These are phyloP conservation scores for Geococcyx californianus DNA, from an alignment of 2,113 vertebrate genomes.

Conservation along the genomic window DNA sequence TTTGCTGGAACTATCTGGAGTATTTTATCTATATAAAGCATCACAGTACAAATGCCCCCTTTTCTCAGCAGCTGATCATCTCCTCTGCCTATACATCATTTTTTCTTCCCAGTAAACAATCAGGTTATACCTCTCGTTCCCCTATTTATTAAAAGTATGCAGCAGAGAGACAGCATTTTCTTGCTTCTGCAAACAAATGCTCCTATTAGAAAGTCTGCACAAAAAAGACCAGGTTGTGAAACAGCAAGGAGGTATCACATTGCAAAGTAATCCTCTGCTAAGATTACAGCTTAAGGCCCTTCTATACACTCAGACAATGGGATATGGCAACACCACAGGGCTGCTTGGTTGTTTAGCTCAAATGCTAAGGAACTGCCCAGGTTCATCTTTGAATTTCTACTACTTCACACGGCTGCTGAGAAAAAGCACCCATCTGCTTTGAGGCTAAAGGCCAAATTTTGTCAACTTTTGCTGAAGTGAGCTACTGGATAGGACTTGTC, in stretches of 20 bases:
- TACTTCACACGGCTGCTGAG: neutral
- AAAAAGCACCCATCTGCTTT: neutral
- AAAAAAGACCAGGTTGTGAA: neutral
- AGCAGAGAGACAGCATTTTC: neutral
- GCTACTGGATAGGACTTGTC: neutral
- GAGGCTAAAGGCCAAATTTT: neutral
- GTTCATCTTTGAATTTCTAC: neutral
- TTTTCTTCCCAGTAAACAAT: neutral
- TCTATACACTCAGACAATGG: neutral
- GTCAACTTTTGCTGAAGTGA: neutral
- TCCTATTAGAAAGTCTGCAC: neutral
- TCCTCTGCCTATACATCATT: neutral
- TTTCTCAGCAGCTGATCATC: neutral
- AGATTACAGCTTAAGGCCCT: neutral
- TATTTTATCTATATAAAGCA: neutral
- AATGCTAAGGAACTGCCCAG: neutral
- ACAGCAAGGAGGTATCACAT: neutral
- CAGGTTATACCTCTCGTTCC: neutral
- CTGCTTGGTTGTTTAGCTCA: neutral
- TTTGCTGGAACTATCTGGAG: neutral
- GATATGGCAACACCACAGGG: fast-evolving
- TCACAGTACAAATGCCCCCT: neutral
- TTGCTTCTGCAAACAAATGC: neutral
- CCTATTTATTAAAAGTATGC: neutral
- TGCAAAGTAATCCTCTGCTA: neutral